These are phyloP conservation scores for Corythaeola cristata DNA, from an alignment of 2,113 vertebrate species.

Conservation along the genomic window DNA sequence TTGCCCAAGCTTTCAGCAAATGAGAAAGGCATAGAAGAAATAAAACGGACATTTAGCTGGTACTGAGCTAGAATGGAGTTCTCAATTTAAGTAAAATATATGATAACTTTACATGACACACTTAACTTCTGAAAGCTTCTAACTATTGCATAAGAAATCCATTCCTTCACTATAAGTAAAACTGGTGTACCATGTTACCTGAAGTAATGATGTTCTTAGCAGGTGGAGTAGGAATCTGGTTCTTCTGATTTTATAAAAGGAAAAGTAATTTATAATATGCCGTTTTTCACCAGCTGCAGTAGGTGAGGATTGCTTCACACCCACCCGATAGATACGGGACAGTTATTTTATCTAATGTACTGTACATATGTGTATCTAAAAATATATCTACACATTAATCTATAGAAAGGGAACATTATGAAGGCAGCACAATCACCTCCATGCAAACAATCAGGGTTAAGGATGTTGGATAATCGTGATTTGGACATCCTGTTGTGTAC, in stretches of 20 bases:
- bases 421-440: background rate
- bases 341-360: background rate
- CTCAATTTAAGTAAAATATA: background rate
- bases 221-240: background rate
- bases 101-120: background rate
- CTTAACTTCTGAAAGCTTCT: background rate
- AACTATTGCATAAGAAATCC: background rate
- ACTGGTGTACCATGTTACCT: background rate
- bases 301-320: background rate
- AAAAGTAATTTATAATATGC: background rate
- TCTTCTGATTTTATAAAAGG: background rate
- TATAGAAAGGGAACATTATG: background rate
- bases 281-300: background rate
- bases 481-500: background rate
- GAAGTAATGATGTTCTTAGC: background rate
- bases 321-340: background rate
- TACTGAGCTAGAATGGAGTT: background rate
- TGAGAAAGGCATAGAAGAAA: background rate
- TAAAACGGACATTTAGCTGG: background rate
- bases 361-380: background rate
- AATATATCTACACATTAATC: background rate
- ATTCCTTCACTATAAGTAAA: background rate
- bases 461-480: background rate
- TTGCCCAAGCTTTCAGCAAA: conserved; percentile 18
- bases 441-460: background rate